Percentiles rank a stretch among this genome's conserved stretches.
Evolutionary conservation across 2,888 invertebrate genomes (phyloP).

Genomic region (Thereva unica): DNA sequence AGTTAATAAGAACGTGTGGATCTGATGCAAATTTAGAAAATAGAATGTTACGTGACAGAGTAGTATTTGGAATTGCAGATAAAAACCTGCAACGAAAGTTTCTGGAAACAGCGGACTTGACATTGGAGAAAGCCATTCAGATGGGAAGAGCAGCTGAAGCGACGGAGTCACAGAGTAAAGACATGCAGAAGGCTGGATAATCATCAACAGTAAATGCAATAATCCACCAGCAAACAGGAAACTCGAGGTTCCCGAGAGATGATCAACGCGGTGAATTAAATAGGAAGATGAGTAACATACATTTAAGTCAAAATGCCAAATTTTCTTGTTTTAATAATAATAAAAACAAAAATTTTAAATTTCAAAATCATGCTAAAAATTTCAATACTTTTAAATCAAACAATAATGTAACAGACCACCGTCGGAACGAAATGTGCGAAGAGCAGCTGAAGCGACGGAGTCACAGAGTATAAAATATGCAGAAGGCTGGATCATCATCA

Average conservation of each 20-base stretch:
- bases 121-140: background rate
- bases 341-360: too few relatives aligned
- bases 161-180: conserved; percentile 8
- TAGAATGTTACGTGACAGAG: conserved; percentile 18
- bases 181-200: background rate
- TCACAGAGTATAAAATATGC: conserved; percentile 7
- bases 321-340: background rate
- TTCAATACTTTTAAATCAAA: conserved; percentile 8
- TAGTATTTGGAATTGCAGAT: conserved; percentile 5
- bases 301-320: too few relatives aligned
- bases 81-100: conserved; percentile 8
- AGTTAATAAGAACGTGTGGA: conserved; percentile 14
- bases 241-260: too few relatives aligned
- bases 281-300: too few relatives aligned
- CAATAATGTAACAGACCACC: background rate
- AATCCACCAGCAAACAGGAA: background rate
- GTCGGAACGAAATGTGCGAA: too few relatives aligned
- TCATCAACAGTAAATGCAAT: background rate
- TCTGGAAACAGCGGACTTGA: background rate
- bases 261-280: too few relatives aligned
- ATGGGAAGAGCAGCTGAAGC: conserved; percentile 7
- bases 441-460: conserved; percentile 7
- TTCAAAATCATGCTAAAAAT: background rate
- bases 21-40: conserved; percentile 3
- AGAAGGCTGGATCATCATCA: background rate